Base-by-base conservation (phyloP, 2,888 invertebrate genomes). In the Mayetiola destructor region DNA sequence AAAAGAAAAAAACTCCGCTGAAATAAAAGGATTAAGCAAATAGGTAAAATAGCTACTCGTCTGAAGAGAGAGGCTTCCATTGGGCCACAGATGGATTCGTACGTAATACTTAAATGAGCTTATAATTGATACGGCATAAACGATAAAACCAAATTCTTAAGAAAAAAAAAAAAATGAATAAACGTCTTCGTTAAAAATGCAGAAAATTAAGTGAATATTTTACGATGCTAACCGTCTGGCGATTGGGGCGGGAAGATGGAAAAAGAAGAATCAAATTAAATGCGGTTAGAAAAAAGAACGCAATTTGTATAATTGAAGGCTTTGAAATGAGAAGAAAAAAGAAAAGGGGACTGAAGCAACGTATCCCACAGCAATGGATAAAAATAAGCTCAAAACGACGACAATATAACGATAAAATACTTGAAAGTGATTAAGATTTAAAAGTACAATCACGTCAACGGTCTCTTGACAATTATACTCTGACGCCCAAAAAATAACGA, bases 381-480 rank as follows among this genome's bases (percentile, higher is more conserved):
- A 42, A 42, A 42, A 20, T 12, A 23, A 48, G 48, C n/a, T n/a
- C n/a, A n/a, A n/a, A n/a, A n/a, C n/a, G n/a, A n/a, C n/a, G n/a
- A n/a, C n/a, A n/a, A n/a, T n/a, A n/a, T n/a, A n/a, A n/a, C n/a
- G n/a, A n/a, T n/a, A n/a, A 27, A 48, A 48, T 48, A 27, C 23
- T 48, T 40, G 23, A 40, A 40, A 40, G 48, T 48, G 48, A 48
- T 48, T 48, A 48, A 48, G 48, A 48, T 48, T 40, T n/a, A 40
- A 40, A 40, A 40, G 27, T 27, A 48, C 48, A 48, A 48, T 48
- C 48, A 48, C 14, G 48, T 48, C 27, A 16, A 48, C n/a, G 14
- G 27, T 48, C 23, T 48, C 16, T 27, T 12, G 27, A 48, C 48
- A 48, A 48, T 48, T 10, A 16, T n/a, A n/a, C n/a, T n/a, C n/a